Base-by-base conservation (phyloP, 2,888 invertebrate species). In the Poecilus cupreus region DNA sequence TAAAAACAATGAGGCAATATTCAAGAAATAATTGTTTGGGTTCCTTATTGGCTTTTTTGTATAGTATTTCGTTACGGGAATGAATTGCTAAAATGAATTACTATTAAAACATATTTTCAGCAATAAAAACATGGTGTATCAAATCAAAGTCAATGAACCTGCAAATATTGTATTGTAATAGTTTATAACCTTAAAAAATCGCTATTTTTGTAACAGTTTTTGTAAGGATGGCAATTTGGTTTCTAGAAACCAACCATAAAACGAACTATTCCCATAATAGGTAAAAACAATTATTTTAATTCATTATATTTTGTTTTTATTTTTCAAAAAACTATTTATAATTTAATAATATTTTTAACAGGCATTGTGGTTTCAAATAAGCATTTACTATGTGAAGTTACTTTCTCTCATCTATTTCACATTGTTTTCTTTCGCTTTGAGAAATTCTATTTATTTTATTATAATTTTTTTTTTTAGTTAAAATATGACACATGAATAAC, bases 111-210 rank as follows among this genome's bases (percentile, higher is more conserved):
- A 8, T 54, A 54, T 54, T 54, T 20, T 6, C 8, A 49, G 18
- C 4, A 49, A 2, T 54, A 54, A 60, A 60, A 60, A 26, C 22
- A n/a, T 13, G 13, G 24, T 13, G 26, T 60, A 13, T 11, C 24
- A 6, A 26, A 60, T 60, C 26, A 26, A 24, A 60, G 60, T 60
- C 60, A 60, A 24, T 26, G 60, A 60, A 60, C 60, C 60, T 60
- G 26, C 24, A 60, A 60, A 60, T 60, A 60, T 60, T 60, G 60
- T 26, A 60, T 13, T 60, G 60, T 60, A 60, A 60, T 54, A 22
- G 54, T 22, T 54, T 54, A 11, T 18, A 8, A 54, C 32, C 32
- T 3, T 26, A 54, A 54, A 54, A 54, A 18, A 18, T 5, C 3
- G 1, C 3, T 0, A 54, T 54, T 54, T 49, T 54, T 54, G 22